Conservation (phyloP, 2,113 vertebrate genomes). For the Thamnaconus septentrionalis region DNA sequence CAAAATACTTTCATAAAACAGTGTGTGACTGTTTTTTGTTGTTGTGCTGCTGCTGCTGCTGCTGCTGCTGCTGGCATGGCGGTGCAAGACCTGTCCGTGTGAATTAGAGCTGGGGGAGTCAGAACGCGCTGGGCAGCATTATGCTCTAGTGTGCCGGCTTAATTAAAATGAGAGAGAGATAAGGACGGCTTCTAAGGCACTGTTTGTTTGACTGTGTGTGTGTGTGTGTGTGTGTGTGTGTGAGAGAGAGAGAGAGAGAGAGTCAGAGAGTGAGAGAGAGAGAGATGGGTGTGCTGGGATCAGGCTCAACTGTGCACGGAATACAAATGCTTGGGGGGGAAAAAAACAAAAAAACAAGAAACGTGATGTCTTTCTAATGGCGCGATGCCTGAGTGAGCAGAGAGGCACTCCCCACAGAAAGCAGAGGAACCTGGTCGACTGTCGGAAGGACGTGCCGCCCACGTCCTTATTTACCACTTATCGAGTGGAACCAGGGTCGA, state of each 20-base stretch:
- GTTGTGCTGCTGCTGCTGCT: background rate
- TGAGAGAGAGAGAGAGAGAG: slow-evolving; percentile 10
- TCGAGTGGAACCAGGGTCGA: slow-evolving; percentile 1
- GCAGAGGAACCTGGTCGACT: slow-evolving; percentile 25
- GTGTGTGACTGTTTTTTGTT: background rate
- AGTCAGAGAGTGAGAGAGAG: slow-evolving; percentile 1
- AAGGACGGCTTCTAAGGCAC: slow-evolving; percentile 46
- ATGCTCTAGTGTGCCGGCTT: slow-evolving; percentile 49
- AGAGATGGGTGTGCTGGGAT: slow-evolving; percentile 10
- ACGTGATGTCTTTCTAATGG: slow-evolving; percentile 36
- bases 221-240: background rate
- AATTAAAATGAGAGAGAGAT: slow-evolving; percentile 65
- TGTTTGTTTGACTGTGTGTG: slow-evolving; percentile 49
- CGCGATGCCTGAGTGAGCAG: slow-evolving; percentile 38
- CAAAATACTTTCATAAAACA: slow-evolving; percentile 3
- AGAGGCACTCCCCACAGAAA: slow-evolving; percentile 16
- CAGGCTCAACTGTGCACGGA: slow-evolving; percentile 12
- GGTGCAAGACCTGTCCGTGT: slow-evolving; percentile 10
- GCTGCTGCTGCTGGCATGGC: background rate
- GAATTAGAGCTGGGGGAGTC: slow-evolving; percentile 36
- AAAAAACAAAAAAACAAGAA: slow-evolving; percentile 2
- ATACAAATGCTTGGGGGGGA: slow-evolving; percentile 31
- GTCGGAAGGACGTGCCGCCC: slow-evolving; percentile 27
- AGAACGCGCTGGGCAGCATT: slow-evolving; percentile 34
- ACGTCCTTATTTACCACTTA: background rate